A percentile compares a stretch with the other conserved stretches of the same genome.
Conservation (phyloP, 2,113 vertebrate genomes). For the Sinocyclocheilus grahami region DNA sequence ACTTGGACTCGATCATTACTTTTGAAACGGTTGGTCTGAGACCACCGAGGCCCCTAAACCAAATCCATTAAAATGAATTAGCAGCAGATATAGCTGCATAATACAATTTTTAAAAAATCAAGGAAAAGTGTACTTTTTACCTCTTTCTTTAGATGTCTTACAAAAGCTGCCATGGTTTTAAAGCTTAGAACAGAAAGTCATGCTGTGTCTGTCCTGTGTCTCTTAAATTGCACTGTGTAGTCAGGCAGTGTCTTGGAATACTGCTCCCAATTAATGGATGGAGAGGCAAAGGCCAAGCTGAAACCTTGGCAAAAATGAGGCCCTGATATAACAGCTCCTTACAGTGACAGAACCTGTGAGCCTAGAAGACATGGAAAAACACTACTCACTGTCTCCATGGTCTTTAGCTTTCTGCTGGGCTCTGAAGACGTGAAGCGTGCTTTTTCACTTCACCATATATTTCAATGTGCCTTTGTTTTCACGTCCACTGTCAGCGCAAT, state of each 20-base stretch:
- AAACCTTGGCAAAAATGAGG: slow-evolving; percentile 16
- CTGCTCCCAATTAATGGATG: slow-evolving; percentile 43
- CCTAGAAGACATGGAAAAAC: slow-evolving; percentile 2
- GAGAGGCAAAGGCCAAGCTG: slow-evolving; percentile 23
- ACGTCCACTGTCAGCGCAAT: slow-evolving; percentile 5
- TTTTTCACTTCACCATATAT: not conserved
- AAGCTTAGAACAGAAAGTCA: slow-evolving; percentile 5
- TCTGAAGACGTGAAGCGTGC: not conserved
- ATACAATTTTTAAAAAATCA: not conserved
- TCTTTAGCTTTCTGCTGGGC: slow-evolving; percentile 17
- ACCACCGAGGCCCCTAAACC: slow-evolving; percentile 35
- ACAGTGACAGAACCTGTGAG: slow-evolving; percentile 20
- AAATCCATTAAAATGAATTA: slow-evolving; percentile 40
- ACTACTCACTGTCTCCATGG: slow-evolving; percentile 18
- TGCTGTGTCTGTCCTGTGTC: not conserved
- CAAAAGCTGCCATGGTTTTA: not conserved
- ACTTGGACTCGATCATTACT: slow-evolving; percentile 31
- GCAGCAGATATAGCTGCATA: not conserved
- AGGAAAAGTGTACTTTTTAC: not conserved
- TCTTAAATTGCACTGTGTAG: slow-evolving; percentile 33
- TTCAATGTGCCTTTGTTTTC: not conserved
- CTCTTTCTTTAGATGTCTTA: slow-evolving; percentile 12
- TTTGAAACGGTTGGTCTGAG: slow-evolving; percentile 36
- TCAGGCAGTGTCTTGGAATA: slow-evolving; percentile 23
- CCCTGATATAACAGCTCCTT: slow-evolving; percentile 22